A percentile compares a stretch with the other conserved stretches of the same genome.
These are phyloP conservation scores for Clivina fossor DNA, from an alignment of 2,888 invertebrate species.

Conservation along the genomic window DNA sequence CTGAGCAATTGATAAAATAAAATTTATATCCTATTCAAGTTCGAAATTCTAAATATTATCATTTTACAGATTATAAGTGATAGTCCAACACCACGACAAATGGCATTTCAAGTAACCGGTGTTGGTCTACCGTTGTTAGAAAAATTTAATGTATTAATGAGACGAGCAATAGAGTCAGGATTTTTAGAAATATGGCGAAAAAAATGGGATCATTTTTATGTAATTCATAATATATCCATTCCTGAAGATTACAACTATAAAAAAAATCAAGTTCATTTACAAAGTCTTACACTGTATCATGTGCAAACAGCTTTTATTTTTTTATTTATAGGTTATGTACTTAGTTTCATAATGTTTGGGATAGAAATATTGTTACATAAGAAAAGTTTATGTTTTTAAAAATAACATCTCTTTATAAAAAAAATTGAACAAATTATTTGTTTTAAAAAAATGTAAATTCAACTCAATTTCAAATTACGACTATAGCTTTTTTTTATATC, in stretches of 20 bases:
- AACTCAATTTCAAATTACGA: too few relatives aligned
- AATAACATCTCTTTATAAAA: background rate
- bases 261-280: background rate
- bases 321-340: background rate
- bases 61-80: slow-evolving; percentile 15
- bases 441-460: too few relatives aligned
- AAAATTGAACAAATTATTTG: too few relatives aligned
- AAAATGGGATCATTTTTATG: slow-evolving; percentile 17
- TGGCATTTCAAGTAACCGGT: slow-evolving; percentile 29
- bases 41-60: too few relatives aligned
- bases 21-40: too few relatives aligned
- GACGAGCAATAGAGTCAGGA: slow-evolving; percentile 15
- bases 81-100: slow-evolving; percentile 20
- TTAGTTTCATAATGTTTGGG: background rate
- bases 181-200: slow-evolving; percentile 18
- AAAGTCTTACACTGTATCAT: background rate
- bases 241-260: slow-evolving; percentile 4
- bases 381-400: background rate
- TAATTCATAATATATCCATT: slow-evolving; percentile 9
- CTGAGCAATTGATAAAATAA: too few relatives aligned
- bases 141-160: slow-evolving; percentile 12
- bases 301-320: background rate
- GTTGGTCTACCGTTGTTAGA: slow-evolving; percentile 19
- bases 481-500: too few relatives aligned
- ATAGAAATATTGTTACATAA: background rate